Base-by-base conservation (phyloP, 2,888 invertebrate species). In the Pimpla rufipes region DNA sequence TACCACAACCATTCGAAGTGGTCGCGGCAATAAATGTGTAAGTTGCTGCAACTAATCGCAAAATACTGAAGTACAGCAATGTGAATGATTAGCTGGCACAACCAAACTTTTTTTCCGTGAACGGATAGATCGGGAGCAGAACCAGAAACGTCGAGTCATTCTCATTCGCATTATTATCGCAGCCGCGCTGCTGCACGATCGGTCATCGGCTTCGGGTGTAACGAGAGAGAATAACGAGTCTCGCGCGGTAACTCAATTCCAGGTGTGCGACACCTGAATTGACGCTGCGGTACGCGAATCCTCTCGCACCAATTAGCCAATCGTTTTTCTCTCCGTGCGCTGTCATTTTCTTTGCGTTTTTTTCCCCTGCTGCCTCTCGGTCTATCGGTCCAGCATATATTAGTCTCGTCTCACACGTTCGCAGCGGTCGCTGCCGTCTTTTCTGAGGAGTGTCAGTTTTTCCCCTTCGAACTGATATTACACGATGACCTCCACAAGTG, bases 191-290 rank as follows among this genome's bases (percentile, higher is more conserved):
- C 42, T 67, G 42, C 6, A 45, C 62, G 52, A 45, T 50, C 78
- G 82, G 74, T 79, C 82, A 82, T 82, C 78, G 78, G 21, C 71
- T 78, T 74, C 52, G 57, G 37, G 68, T 78, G n/a, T n/a, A 78
- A 79, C 78, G 82, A 82, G 82, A 78, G 74, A 62, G n/a, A n/a
- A n/a, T n/a, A 82, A 78, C 74, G 74, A 74, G 78, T 70, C 74
- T 78, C 74, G 40, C 50, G 21, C 70, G 11, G 37, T 7, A 40
- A 16, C 55, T 52, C 52, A 35, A 68, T 50, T 50, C 23, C n/a
- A 55, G 18, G 29, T 13, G 29, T 23, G 13, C 23, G 23, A 23
- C 55, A 29, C 55, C n/a, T n/a, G n/a, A n/a, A n/a, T n/a, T n/a
- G n/a, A 13, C 6, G 37, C 18, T 52, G 68, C 11, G 5, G n/a